Conservation (phyloP, 1,140 invertebrate species). For the Plectrocnemia conspersa region DNA sequence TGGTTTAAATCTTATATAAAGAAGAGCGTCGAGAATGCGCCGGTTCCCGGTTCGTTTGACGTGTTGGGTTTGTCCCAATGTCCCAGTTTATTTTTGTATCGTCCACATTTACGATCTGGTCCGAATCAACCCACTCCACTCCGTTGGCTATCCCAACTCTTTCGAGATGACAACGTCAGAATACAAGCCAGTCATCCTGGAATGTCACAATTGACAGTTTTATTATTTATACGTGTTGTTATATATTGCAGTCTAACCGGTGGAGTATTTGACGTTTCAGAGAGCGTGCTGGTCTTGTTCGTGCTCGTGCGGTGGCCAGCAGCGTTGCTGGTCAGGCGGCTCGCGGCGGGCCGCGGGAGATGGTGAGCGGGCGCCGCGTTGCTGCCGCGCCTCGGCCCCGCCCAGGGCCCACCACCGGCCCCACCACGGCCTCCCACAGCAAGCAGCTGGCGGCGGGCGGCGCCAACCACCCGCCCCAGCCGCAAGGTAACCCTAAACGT, state of each 20-base stretch:
- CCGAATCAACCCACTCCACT: no score
- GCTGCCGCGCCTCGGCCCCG: constrained; percentile 17
- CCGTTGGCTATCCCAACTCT: no score
- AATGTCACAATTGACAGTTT: no score
- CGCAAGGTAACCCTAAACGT: constrained; percentile 59
- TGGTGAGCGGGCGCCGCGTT: constrained; percentile 35
- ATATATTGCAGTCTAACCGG: no score
- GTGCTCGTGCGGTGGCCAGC: constrained; percentile 29
- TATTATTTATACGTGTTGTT: no score
- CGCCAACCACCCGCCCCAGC: constrained; percentile 62
- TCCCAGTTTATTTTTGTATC: neutral
- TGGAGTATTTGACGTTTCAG: constrained; percentile 18
- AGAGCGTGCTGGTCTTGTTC: constrained; percentile 34
- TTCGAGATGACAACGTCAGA: no score
- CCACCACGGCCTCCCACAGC: constrained; percentile 75
- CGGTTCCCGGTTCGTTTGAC: neutral
- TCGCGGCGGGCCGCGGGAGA: constrained; percentile 22
- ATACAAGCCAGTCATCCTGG: no score
- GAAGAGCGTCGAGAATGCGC: no score
- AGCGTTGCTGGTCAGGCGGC: constrained; percentile 23
- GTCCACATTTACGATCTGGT: no score
- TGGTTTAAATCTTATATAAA: no score
- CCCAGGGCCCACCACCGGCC: constrained; percentile 40
- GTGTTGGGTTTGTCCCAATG: constrained; percentile 1
- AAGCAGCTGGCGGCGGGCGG: constrained; percentile 60